A percentile compares a stretch with the other conserved stretches of the same genome.
Evolutionary conservation across 2,888 invertebrate species (phyloP).

Genomic region (Trissonchulus sp.): DNA sequence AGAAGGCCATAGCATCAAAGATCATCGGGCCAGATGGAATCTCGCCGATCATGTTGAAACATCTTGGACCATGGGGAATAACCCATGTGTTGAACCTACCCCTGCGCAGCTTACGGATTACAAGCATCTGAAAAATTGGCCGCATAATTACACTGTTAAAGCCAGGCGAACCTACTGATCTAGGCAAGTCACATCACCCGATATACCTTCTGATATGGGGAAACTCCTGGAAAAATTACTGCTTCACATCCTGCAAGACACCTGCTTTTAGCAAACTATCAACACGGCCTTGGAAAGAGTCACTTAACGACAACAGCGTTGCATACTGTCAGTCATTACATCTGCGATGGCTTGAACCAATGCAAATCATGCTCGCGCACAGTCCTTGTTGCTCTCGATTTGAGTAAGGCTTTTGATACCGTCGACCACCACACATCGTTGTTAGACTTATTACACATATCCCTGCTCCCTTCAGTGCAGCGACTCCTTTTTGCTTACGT

Average conservation of each 20-base stretch:
- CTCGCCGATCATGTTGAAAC: not conserved
- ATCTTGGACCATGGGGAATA: not conserved
- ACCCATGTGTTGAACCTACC: not conserved
- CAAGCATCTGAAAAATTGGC: not conserved
- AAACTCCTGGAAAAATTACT: conserved; percentile 6
- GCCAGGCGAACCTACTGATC: not conserved
- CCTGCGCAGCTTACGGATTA: not conserved
- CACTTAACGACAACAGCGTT: not conserved
- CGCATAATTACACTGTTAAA: conserved; percentile 2
- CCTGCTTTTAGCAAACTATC: not conserved
- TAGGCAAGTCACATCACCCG: not conserved
- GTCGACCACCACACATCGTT: not conserved
- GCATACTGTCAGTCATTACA: too few species aligned
- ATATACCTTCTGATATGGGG: conserved; percentile 3
- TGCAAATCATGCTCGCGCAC: not conserved
- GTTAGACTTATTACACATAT: not conserved
- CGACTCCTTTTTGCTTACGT: not conserved
- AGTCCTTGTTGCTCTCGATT: conserved; percentile 6
- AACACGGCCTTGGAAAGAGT: conserved; percentile 11
- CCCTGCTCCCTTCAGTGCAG: not conserved
- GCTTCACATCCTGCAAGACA: not conserved
- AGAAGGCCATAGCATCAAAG: not conserved
- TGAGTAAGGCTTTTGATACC: conserved; percentile 11
- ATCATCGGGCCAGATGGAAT: conserved; percentile 4
- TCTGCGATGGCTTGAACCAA: not conserved